Base-by-base conservation (phyloP, 2,797 vertebrate species). In the Cuniculus paca region DNA sequence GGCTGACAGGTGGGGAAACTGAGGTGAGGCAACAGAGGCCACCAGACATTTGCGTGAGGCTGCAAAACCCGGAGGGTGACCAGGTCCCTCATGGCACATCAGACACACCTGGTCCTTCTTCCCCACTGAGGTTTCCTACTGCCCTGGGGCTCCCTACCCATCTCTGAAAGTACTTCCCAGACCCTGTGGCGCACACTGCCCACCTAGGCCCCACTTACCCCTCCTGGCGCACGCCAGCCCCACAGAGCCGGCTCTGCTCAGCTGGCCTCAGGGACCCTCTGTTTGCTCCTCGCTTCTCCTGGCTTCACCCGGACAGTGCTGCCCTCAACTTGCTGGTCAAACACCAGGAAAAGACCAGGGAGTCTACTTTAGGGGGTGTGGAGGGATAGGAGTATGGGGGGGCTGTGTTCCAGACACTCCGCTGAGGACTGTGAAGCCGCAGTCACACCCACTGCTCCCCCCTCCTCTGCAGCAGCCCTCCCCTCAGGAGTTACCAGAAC, bases 261-360 rank as follows among this genome's bases (percentile, higher is more conserved):
- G 26, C 48, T 1, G 19, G n/a, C 68, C 20, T 61, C n/a, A 16
- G 75, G 45, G 65, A 12, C 70, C 22, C 14, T 9, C 17, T 10
- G 22, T 6, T 8, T 22, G 26, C 60, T 75, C 6, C 19, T 24
- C 1, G 1, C 1, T 0, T 39, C 5, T 31, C 2, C 26, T 2
- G 7, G 0, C 56, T 20, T 72, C 45, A n/a, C 48, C 1, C 22
- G 63, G 45, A 42, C 34, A 17, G 28, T 31, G 19, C 10, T 2
- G 34, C 65, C 45, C 26, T 4, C 14, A 61, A n/a, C 20, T 16
- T 82, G 39, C 26, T 16, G 52, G 19, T 52, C 26, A 28, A 24
- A 77, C n/a, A 52, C 58, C 4, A 7, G 48, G 5, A 42, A 90
- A 88, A 87, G 28, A 78, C n/a, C n/a, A 45, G 65, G 72, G 22